phyloP scores from a whole-genome alignment of 2,888 invertebrate genomes.

The Drosophila multiciliata region DNA sequence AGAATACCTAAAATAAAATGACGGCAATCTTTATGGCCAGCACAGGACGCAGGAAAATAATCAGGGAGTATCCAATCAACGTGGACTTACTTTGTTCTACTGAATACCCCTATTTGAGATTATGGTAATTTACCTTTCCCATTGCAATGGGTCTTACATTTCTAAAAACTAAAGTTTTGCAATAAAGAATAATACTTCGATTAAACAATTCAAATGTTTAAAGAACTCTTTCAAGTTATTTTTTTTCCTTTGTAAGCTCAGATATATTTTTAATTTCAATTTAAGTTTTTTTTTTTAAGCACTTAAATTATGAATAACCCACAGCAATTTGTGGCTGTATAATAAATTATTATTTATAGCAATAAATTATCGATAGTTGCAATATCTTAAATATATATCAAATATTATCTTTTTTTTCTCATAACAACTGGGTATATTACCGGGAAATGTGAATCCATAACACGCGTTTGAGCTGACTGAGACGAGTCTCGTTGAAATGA shows the following conservation, averaged over 20 bases:
- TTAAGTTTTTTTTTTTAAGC: background rate
- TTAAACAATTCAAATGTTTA: background rate
- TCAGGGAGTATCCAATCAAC: background rate
- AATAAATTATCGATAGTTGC: background rate
- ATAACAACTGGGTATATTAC: background rate
- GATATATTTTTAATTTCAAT: background rate
- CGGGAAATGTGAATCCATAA: slow-evolving; percentile 11
- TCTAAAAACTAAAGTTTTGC: background rate
- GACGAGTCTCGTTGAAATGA: slow-evolving; percentile 10
- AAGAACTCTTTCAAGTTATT: background rate
- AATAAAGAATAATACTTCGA: background rate
- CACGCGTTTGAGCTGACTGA: slow-evolving; percentile 4
- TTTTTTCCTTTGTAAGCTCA: background rate
- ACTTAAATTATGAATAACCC: background rate
- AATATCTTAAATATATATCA: background rate
- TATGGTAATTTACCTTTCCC: background rate
- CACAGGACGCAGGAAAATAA: slow-evolving; percentile 14
- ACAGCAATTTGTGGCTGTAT: background rate
- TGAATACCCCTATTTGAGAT: background rate
- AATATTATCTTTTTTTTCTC: background rate
- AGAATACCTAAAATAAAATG: slow-evolving; percentile 55
- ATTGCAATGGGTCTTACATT: background rate
- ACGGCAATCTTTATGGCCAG: slow-evolving; percentile 35
- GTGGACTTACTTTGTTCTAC: background rate
- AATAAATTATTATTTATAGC: background rate